Base-by-base conservation (phyloP, 2,797 vertebrate genomes). In the Nannoperca australis region DNA sequence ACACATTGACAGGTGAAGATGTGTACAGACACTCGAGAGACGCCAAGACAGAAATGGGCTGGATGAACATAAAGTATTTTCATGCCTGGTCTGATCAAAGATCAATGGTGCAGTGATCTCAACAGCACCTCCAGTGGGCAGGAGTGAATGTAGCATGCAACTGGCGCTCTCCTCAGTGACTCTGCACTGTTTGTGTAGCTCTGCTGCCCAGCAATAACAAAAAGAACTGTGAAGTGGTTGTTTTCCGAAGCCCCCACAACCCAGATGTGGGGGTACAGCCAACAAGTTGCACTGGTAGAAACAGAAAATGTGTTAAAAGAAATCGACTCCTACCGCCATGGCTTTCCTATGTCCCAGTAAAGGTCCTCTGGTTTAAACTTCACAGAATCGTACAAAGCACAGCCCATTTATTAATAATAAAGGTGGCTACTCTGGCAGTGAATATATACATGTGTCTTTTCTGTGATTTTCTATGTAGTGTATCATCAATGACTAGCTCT, bases 251-350 rank as follows among this genome's bases (percentile, higher is more conserved):
- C 83, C 84, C 86, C 85, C 91, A 85, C 85, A 87, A 76, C 78
- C 62, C 86, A 86, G 82, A 65, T 83, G 81, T 88, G 85, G 78
- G 86, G 89, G 77, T 30, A 79, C 89, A 91, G 88, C 85, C 90
- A 92, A 93, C 88, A 93, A 91, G 90, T 85, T 92, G 86, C 93
- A 93, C 93, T 91, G 81, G 88, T 91, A 91, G 88, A 94, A 95
- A 95, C 88, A 94, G 93, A 95, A 94, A 90, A 93, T 84, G 93
- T 92, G 93, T 95, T 93, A 94, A 93, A 86, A 73, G 62, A 84
- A 49, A 86, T 83, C 82, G 80, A 59, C 80, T 85, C 88, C 61
- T 38, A 81, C 89, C 89, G 82, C 91, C 93, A 91, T 85, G 94
- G 93, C 92, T 94, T 93, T 92, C 88, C 53, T 81, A 67, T 76